Evolutionary conservation across 2,113 vertebrate genomes (phyloP), one percentile per base, ranked within the genome.

Genomic region (Chloebia gouldiae): DNA sequence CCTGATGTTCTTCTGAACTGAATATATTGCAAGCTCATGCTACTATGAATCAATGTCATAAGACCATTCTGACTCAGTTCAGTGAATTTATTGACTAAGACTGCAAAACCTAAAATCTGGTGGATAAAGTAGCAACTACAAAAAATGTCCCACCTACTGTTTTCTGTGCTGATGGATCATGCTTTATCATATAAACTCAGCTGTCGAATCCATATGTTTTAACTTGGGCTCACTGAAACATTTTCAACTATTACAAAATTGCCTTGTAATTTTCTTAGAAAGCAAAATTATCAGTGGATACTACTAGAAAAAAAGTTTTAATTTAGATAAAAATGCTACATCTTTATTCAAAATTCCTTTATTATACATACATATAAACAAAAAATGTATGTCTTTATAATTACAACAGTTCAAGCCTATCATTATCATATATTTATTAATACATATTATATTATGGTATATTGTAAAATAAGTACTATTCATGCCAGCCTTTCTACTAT

Each of bases 21-120:
- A 85, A 56, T 82, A 69, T 77, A 82, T 82, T 95, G 39, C 71
- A 88, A 88, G 40, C 80, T 94, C 54, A 35, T 61, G 54, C 42
- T 88, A 30, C 60, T 77, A 59, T 93, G 90, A 96, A 94, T 95
- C 91, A 93, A 95, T 78, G 76, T 94, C 90, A 78, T 66, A 70
- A 93, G 94, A 90, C 79, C 47, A 24, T 88, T 93, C 82, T 94
- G 88, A 93, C 76, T 94, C 94, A 92, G 77, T 83, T 86, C 65
- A 63, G 86, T 69, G 80, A 73, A 80, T 95, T 66, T 83, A 92
- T 77, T 69, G 59, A 88, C 50, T 77, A 63, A 80, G 75, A 77
- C 53, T 37, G 47, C 24, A 82, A 76, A 85, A 76, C 47, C 56
- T 81, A 60, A 40, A 49, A 54, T 94, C 15, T 70, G 80, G 39